Evolutionary conservation across 2,113 vertebrate genomes (phyloP), one percentile per base, ranked within the genome.

Genomic region (Gasterosteus nipponicus): DNA sequence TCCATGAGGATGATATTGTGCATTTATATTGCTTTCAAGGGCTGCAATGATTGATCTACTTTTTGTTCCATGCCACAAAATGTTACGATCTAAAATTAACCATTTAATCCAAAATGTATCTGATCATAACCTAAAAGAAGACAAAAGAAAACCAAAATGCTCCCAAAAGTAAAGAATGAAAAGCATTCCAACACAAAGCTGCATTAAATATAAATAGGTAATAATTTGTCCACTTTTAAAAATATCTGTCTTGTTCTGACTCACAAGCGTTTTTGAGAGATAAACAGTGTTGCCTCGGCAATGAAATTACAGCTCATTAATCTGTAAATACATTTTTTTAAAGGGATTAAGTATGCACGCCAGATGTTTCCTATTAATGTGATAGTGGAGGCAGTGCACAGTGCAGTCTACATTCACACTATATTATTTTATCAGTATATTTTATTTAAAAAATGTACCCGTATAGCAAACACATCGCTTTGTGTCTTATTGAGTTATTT

Each of bases 281-380:
- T 62, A 19, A 51, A 61, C 31, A 19, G 16, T 78, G 84, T 85
- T 85, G 57, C 73, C 77, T 68, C 81, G 74, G 62, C 53, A 67
- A n/a, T 81, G 41, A 53, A 51, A 60, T 69, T 56, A 38, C 49
- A 66, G 26, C 31, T 75, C 14, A 31, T 64, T 54, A 16, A 29
- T 29, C 35, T 42, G 35, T 80, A 51, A 2, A 78, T 10, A 22
- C 11, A 15, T n/a, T 51, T 19, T 61, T 18, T 60, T 60, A 35
- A 33, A 15, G 18, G 42, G 18, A 31, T 74, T 67, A 33, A 33
- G 47, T 41, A 22, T 26, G 54, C 29, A 31, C 19, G 12, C 12
- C 44, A 16, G 38, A 54, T 49, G 7, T 47, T 11, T 26, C 19
- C 3, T 39, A 19, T 26, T 75, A 4, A 26, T 65, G 14, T 41